Evolutionary conservation across 2,797 vertebrate genomes (phyloP).

Genomic region (Dicrostonyx torquatus): DNA sequence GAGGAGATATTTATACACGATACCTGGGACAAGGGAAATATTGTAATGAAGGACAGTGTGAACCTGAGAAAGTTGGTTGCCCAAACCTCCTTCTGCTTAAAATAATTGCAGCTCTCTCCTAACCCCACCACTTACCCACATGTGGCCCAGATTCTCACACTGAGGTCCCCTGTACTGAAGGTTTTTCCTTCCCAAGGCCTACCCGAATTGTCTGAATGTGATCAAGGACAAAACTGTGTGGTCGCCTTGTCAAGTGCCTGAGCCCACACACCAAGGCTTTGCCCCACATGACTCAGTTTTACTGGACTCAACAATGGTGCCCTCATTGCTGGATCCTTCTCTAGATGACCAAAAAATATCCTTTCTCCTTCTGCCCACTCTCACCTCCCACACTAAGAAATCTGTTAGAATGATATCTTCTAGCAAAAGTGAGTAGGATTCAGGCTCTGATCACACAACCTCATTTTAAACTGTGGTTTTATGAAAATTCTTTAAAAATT

Average conservation of each 20-base stretch:
- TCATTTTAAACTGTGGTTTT: neutral
- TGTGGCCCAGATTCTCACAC: neutral
- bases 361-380: neutral
- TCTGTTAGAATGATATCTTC: neutral
- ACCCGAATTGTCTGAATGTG: neutral
- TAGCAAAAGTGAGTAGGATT: neutral
- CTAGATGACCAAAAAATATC: neutral
- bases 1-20: neutral
- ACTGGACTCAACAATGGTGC: too few relatives aligned
- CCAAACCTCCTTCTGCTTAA: neutral
- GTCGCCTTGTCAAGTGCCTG: neutral
- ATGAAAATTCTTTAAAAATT: neutral
- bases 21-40: neutral
- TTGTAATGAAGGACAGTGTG: neutral
- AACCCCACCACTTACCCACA: neutral
- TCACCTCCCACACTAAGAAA: neutral
- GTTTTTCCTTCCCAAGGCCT: neutral
- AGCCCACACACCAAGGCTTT: rapidly evolving
- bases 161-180: neutral
- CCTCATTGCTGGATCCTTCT: neutral
- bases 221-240: neutral
- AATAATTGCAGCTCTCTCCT: neutral
- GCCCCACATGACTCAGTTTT: neutral
- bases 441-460: neutral
- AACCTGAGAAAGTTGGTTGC: neutral